Base-by-base conservation (phyloP, 2,113 vertebrate species). In the Trinectes maculatus region DNA sequence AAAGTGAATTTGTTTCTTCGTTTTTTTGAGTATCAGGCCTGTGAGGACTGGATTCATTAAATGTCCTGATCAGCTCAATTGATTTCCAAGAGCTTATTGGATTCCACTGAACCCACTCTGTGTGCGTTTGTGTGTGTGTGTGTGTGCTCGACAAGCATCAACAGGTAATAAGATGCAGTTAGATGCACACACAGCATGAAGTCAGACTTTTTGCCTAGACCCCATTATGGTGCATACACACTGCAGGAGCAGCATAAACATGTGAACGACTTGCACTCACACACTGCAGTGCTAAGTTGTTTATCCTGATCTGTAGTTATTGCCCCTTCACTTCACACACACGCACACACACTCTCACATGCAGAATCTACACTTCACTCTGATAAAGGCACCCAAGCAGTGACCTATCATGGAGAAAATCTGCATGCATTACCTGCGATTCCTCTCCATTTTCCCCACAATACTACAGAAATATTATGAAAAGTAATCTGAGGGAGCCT, bases 391-490 rank as follows among this genome's bases (percentile, higher is more conserved):
- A 31, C 70, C 56, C 48, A 40, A 61, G 39, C 43, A 4, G 40
- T 71, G 58, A 71, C 52, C 70, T 39, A 73, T 52, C 31, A 12
- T 43, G 13, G 26, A 22, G 36, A 46, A 57, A 61, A 79, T 82
- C 71, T 87, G 74, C 80, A 84, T 87, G 63, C 39, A 79, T 64
- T 81, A 61, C 48, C 46, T 62, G 28, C 71, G 49, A 44, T 52
- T 18, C 36, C 12, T 40, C 77, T 59, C 73, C 51, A 42, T 56
- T 46, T 22, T 22, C 24, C 25, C 26, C 59, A 73, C 83, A 71
- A 33, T 70, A 71, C 73, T 85, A 57, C 77, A 73, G 71, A 86
- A 91, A 90, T 79, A 85, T 91, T 91, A 88, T 91, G 88, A 89
- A 90, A 93, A 90, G 80, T 85, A 90, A 91, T 89, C 79, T 74